phyloP scores from a whole-genome alignment of 2,113 vertebrate species.

The Myrmecophaga tridactyla region DNA sequence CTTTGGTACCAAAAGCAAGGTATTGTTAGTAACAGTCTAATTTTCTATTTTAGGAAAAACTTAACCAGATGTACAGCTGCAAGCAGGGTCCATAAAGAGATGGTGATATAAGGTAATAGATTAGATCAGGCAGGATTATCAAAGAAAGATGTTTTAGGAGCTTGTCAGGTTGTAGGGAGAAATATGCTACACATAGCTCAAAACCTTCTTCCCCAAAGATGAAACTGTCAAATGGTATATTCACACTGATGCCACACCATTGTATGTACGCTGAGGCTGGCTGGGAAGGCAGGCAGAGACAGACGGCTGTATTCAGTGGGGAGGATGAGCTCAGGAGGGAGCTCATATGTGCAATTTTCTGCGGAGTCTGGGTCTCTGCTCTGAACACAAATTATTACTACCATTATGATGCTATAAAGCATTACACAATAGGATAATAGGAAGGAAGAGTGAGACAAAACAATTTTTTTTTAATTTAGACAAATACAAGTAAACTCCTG shows the following conservation, averaged over 20 bases:
- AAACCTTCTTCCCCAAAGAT: neutral
- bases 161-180: neutral
- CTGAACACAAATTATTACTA: neutral
- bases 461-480: neutral
- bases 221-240: neutral
- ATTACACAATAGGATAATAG: neutral
- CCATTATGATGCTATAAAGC: neutral
- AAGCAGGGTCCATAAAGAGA: neutral
- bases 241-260: neutral
- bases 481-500: neutral
- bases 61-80: neutral
- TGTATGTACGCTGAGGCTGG: neutral
- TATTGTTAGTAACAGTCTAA: neutral
- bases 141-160: neutral
- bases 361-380: neutral
- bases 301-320: accelerated
- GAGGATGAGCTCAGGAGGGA: no score
- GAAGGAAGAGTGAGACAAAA: neutral
- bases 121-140: neutral
- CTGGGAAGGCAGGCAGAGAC: neutral
- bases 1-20: neutral
- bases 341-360: neutral
- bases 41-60: neutral
- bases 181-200: neutral
- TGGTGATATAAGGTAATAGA: neutral